phyloP scores from a whole-genome alignment of 2,888 invertebrate species.

The Nephrotoma flavescens region DNA sequence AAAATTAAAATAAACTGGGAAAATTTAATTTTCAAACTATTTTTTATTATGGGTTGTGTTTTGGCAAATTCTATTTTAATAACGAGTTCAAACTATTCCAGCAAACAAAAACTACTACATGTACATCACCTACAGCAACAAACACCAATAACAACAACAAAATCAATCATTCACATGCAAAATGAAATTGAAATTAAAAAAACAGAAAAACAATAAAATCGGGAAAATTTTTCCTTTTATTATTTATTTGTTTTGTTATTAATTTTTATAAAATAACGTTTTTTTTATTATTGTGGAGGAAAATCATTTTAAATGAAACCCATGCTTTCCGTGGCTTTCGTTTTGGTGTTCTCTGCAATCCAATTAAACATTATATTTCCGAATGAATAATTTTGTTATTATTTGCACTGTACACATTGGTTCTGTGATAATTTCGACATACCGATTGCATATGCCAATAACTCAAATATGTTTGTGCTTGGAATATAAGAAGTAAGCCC shows the following conservation, averaged over 20 bases:
- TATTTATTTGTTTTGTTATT: background rate
- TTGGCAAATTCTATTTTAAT: background rate
- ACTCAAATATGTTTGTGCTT: too few relatives aligned
- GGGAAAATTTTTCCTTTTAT: background rate
- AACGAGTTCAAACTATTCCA: background rate
- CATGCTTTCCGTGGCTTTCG: background rate
- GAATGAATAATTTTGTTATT: background rate
- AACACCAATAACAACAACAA: background rate
- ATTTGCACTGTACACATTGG: background rate
- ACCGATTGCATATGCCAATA: too few relatives aligned
- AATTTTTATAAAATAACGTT: too few relatives aligned
- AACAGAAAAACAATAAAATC: background rate
- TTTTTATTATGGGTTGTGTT: background rate
- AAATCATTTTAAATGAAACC: background rate
- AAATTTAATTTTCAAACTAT: background rate
- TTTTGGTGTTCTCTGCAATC: background rate
- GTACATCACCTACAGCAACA: too few relatives aligned
- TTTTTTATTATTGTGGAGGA: background rate
- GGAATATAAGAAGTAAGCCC: too few relatives aligned
- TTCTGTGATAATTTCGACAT: too few relatives aligned
- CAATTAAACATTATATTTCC: background rate
- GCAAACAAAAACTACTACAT: background rate
- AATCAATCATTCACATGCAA: background rate
- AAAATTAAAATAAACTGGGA: background rate
- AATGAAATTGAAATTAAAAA: background rate